Conservation (phyloP, 2,888 invertebrate genomes). For the Lepetodrilus schrolli region DNA sequence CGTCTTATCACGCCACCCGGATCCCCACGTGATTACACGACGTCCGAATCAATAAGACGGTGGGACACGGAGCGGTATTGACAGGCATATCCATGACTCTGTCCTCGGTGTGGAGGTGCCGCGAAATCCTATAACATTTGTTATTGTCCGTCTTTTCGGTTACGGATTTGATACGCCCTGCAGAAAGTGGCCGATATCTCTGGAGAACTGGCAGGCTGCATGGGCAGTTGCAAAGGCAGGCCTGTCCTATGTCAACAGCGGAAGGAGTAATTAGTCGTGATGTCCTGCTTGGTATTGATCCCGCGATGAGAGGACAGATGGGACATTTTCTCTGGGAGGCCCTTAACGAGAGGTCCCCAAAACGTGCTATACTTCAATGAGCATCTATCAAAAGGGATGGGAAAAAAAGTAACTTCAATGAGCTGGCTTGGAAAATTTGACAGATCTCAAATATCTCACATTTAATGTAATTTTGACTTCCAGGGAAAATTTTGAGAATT, state of each 20-base stretch:
- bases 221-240: background rate
- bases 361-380: background rate
- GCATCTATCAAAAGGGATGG: too few relatives aligned
- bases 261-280: conserved; percentile 25
- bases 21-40: conserved; percentile 24
- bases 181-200: conserved; percentile 24
- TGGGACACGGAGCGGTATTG: conserved; percentile 19
- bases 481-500: conserved; percentile 6
- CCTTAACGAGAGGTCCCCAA: background rate
- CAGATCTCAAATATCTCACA: conserved; percentile 18
- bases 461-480: conserved; percentile 6
- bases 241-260: conserved; percentile 27
- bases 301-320: conserved; percentile 18
- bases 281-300: conserved; percentile 25
- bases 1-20: conserved; percentile 27
- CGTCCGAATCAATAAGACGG: conserved; percentile 18
- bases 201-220: conserved; percentile 18
- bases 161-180: conserved; percentile 26
- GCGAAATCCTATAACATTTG: conserved; percentile 23
- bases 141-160: conserved; percentile 26
- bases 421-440: too few relatives aligned
- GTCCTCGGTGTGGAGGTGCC: conserved; percentile 25
- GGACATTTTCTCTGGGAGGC: conserved; percentile 8
- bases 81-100: conserved; percentile 27
- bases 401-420: too few relatives aligned